A percentile compares a stretch with the other conserved stretches of the same genome.
Conservation (phyloP, 2,888 invertebrate species). For the Hirtodrosophila alboralis region DNA sequence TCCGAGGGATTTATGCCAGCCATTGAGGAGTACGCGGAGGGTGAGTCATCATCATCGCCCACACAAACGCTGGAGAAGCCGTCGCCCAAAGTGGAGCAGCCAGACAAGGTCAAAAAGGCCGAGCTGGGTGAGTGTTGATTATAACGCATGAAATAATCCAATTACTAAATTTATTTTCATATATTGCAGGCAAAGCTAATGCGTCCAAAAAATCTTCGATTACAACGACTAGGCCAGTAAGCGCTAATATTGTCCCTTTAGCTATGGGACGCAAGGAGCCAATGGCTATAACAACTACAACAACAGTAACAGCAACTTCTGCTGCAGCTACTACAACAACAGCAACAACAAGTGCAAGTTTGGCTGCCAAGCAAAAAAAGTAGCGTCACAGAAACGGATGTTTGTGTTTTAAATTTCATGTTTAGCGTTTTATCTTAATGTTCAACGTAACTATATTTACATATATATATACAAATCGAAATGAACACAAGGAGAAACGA, state of each 20-base stretch:
- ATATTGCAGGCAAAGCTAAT: constrained; percentile 23
- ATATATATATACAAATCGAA: constrained; percentile 21
- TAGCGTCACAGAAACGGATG: constrained; percentile 62
- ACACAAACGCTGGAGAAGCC: constrained; percentile 63
- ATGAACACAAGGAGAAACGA: constrained; percentile 1
- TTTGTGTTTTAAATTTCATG: constrained; percentile 66
- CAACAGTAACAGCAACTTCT: constrained; percentile 10
- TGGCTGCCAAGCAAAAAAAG: constrained; percentile 63
- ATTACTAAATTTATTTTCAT: background rate
- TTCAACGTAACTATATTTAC: constrained; percentile 29
- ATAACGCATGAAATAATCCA: too few relatives aligned
- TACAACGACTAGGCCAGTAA: constrained; percentile 60
- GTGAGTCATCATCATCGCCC: constrained; percentile 61
- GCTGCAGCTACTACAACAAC: constrained; percentile 5
- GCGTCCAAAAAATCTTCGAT: constrained; percentile 45
- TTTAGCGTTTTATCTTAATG: constrained; percentile 54
- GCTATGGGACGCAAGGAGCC: constrained; percentile 47
- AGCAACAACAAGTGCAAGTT: constrained; percentile 37
- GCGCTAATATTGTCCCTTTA: constrained; percentile 37
- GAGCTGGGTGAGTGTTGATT: constrained; percentile 40
- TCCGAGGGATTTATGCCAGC: constrained; percentile 76
- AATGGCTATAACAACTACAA: constrained; percentile 16
- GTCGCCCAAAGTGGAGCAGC: constrained; percentile 23
- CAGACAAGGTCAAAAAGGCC: constrained; percentile 39
- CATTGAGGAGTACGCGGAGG: constrained; percentile 73